Base-by-base conservation (phyloP, 1,140 invertebrate genomes). In the Hyposmocoma kahamanoa region DNA sequence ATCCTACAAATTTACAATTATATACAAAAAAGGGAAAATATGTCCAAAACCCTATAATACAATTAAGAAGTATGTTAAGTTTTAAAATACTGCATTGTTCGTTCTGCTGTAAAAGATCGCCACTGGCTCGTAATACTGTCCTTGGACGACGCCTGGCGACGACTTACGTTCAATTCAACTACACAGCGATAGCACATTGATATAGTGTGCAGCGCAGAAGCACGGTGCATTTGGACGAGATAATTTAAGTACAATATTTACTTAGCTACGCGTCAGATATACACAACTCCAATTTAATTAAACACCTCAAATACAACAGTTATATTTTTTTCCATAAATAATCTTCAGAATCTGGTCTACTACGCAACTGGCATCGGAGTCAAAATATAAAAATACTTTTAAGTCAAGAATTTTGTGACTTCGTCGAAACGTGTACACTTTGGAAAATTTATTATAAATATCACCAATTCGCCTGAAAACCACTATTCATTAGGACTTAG, bases 1-100 rank as follows among this genome's bases (percentile, higher is more conserved):
- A 72, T 65, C 61, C 71, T 80, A 82, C 56, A 79, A 76, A 78
- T 84, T 67, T 84, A 84, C 80, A 84, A 74, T 66, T 80, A 80
- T 82, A 71, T 82, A 82, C 74, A 84, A 76, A 78, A 56, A 66
- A 56, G 60, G 51, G 67, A 74, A 75, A 74, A 75, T 68, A 66
- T 72, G 68, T 81, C 72, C 62, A 81, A 81, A 75, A 69, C 63
- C 55, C 61, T 73, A 80, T 70, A 62, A 62, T 71, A 80, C 61
- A 73, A 50, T 57, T 69, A 66, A 53, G 56, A 66, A 65, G 53
- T 54, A 55, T 53, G 53, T 69, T 47, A 56, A 64, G 59, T 54
- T 63, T 58, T 60, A 70, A 65, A 73, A 80, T 77, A 78, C 75
- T 78, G 72, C 64, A 78, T 70, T 72, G 62, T 71, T 72, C 64